Conservation (phyloP, 1,140 invertebrate species). For the Bombus confusus region DNA sequence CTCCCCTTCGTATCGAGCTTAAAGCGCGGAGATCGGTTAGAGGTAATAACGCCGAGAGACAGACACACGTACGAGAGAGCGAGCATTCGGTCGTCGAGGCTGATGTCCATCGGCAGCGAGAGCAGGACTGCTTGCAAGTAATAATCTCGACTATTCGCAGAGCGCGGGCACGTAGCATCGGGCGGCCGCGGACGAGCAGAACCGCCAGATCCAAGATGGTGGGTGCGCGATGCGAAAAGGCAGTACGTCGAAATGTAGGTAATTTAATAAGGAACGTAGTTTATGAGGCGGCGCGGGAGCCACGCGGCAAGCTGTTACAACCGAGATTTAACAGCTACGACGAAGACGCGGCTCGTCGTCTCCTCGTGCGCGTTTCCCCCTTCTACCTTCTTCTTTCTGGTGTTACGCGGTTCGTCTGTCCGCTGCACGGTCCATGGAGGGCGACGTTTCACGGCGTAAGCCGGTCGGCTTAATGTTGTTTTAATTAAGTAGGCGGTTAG, state of each 20-base stretch:
- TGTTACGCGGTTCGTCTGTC: constrained; percentile 63
- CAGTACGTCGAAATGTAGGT: constrained; percentile 33
- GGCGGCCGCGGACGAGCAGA: background rate
- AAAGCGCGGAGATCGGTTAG: background rate
- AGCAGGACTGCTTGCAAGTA: background rate
- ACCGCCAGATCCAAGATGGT: constrained; percentile 11
- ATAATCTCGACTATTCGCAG: constrained; percentile 6
- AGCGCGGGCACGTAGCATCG: background rate
- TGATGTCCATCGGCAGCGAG: background rate
- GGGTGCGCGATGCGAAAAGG: constrained; percentile 2
- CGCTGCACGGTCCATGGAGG: constrained; percentile 64
- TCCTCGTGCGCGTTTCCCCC: constrained; percentile 3
- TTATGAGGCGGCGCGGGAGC: constrained; percentile 58
- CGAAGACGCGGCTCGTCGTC: background rate
- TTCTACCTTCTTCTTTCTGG: constrained; percentile 26
- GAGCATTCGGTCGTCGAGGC: background rate
- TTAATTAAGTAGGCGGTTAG: constrained; percentile 82
- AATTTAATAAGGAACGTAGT: constrained; percentile 74
- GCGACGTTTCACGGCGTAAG: constrained; percentile 62
- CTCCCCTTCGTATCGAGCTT: background rate
- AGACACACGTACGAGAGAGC: too few species aligned
- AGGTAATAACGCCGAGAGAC: background rate
- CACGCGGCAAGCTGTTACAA: constrained; percentile 42
- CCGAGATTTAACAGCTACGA: constrained; percentile 63
- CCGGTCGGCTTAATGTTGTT: constrained; percentile 76